Percentiles rank a stretch among this genome's conserved stretches.
Conservation (phyloP, 2,113 vertebrate genomes). For the Plecotus auritus region DNA sequence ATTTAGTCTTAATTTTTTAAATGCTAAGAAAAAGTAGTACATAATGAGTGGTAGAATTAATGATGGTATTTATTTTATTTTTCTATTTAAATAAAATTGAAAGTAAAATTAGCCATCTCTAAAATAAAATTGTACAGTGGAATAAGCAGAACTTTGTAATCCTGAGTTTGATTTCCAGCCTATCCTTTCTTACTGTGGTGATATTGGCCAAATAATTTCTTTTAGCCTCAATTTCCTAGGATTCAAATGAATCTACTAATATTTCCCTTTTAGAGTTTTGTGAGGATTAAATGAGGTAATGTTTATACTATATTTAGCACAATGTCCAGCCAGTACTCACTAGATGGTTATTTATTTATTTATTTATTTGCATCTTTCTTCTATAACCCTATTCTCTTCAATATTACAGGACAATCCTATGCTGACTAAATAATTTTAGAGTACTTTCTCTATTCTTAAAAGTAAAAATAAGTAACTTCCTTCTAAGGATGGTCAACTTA, state of each 20-base stretch:
- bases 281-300: neutral
- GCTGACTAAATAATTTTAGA: neutral
- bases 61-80: slow-evolving; percentile 2
- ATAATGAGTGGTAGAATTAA: neutral
- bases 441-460: slow-evolving; percentile 24
- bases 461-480: slow-evolving; percentile 4
- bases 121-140: neutral
- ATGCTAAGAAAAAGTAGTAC: neutral
- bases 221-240: neutral
- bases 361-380: neutral
- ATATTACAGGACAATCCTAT: neutral
- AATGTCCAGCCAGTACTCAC: neutral
- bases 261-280: neutral
- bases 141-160: neutral
- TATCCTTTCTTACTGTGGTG: neutral
- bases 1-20: no score
- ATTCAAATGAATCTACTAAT: neutral
- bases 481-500: neutral
- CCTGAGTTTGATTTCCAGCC: neutral
- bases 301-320: neutral
- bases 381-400: neutral
- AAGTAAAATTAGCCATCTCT: neutral
- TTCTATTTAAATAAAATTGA: neutral
- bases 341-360: neutral
- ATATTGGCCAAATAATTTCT: neutral